Evolutionary conservation across 2,888 invertebrate genomes (phyloP), one percentile per base, ranked within the genome.

Genomic region (Polydrusus tereticollis): DNA sequence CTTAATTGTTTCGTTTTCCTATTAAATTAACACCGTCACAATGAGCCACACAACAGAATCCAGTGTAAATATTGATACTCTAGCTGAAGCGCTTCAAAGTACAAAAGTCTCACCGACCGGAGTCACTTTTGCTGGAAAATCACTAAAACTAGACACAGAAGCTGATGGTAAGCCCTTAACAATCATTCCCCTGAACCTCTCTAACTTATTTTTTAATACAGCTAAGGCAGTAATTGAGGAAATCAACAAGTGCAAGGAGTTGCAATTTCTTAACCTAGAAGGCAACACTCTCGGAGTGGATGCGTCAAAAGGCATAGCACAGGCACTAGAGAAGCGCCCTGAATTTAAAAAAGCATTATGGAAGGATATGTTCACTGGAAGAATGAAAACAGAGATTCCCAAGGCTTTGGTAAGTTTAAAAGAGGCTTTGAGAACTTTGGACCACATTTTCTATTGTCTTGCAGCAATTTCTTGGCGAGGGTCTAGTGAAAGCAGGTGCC

Each of bases 351-450:
- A 92, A 81, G 97, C 97, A 0, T 85, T 94, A 65, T 98, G 98
- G 94, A 97, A 96, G 72, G 98, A 99, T 82, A 92, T 99, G 90
- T 99, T 99, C 83, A 99, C 99, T 0, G 95, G 98, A 0, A 88
- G 99, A 58, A 90, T 96, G 86, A 99, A 98, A 85, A 90, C 93
- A 0, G 99, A 99, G 87, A 99, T 99, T 81, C 99, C 99, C 0
- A 89, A 91, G 43, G 97, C 98, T 6, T 84, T 99, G 83, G 94
- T 93, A 84, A 68, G 65, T 38, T 43, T 2, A 20, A 23, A 14
- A 41, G 4, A 41, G 41, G 1, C n/a, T 7, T 29, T 29, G 16
- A 57, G 10, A 7, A 29, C 29, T 14, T 20, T 6, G 6, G n/a
- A 26, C 7, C 33, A 33, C 7, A 41, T 41, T 41, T 41, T 16